A percentile compares a stretch with the other conserved stretches of the same genome.
Evolutionary conservation across 1,140 invertebrate genomes (phyloP).

Genomic region (Philaenus spumarius): DNA sequence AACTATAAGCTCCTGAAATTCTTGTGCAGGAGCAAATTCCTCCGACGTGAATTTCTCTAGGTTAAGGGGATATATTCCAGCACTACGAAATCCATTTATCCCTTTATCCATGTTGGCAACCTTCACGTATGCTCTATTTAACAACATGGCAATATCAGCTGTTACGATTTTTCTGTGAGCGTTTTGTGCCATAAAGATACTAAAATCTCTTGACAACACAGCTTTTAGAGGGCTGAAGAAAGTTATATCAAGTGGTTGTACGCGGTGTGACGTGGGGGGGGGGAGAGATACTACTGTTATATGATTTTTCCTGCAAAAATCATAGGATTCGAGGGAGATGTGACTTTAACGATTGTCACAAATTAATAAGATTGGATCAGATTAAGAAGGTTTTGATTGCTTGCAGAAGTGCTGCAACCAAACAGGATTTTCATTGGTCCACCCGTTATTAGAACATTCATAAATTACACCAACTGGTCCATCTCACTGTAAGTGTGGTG

Average conservation of each 20-base stretch:
- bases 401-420: constrained; percentile 33
- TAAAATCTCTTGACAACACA: too few relatives aligned
- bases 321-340: constrained; percentile 22
- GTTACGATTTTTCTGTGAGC: not conserved
- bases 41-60: not conserved
- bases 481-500: constrained; percentile 30
- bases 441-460: constrained; percentile 34
- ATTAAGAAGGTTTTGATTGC: constrained; percentile 5
- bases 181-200: too few relatives aligned
- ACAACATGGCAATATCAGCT: not conserved
- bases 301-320: constrained; percentile 28
- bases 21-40: not conserved
- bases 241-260: constrained; percentile 38
- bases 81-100: not conserved
- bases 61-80: constrained; percentile 2
- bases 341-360: constrained; percentile 32
- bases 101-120: not conserved
- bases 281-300: constrained; percentile 27
- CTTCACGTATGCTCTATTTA: constrained; percentile 1
- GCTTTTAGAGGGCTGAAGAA: constrained; percentile 34
- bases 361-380: constrained; percentile 30
- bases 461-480: constrained; percentile 34
- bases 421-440: constrained; percentile 31
- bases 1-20: not conserved
- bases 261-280: constrained; percentile 21